Base-by-base conservation (phyloP, 1,140 invertebrate genomes). In the Archegozetes longisetosus region DNA sequence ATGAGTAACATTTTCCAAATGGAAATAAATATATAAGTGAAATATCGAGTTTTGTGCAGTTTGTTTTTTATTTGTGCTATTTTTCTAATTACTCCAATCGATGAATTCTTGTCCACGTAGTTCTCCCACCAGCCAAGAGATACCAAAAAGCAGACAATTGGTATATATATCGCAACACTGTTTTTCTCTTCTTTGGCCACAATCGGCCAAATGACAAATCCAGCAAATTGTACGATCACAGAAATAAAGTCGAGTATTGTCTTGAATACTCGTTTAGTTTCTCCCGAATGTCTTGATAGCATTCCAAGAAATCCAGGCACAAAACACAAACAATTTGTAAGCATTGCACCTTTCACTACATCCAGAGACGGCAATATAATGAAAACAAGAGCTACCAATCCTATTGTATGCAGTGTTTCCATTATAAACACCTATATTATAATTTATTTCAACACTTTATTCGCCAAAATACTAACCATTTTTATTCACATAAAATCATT, bases 81-180 rank as follows among this genome's bases (percentile, higher is more conserved):
- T n/a, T 79, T 79, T 67, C 83, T 83, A 23, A 93, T 82, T 51
- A 88, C 76, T 50, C 79, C 22, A 13, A 68, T 26, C 22, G 66
- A 57, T 1, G 67, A 89, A 23, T 63, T 63, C 14, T 40, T 63
- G 57, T 71, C 70, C 90, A 95, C 86, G 68, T 88, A 97, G 74
- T 96, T 97, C 73, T 96, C 92, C 92, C 92, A 96, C 86, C 89
- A 96, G 25, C 87, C 85, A 27, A 88, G 80, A 2, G 90, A 95
- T 47, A 91, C 84, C 48, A 91, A 79, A 40, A 94, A 72, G 6
- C 89, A 77, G 0, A 87, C 76, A 0, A 88, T 71, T 0, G 91
- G 89, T 0, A 76, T 70, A 1, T 50, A 24, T 29, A 40, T 2
- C 2, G 12, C 49, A 12, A 48, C 24, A n/a, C 14, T 14, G 12